Evolutionary conservation across 2,113 vertebrate genomes (phyloP).

Genomic region (Podarcis raffonei): DNA sequence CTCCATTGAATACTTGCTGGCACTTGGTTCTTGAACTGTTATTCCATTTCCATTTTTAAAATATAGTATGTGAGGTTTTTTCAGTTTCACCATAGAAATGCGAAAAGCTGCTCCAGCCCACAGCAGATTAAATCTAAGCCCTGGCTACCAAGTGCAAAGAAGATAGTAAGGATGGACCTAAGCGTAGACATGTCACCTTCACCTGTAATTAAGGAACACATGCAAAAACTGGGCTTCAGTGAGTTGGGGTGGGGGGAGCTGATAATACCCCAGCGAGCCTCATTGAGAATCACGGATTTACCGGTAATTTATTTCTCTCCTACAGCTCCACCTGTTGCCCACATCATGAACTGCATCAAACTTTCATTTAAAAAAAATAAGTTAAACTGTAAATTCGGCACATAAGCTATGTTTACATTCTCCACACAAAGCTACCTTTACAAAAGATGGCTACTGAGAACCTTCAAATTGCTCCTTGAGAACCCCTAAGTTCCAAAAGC

Average conservation of each 20-base stretch:
- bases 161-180: not conserved
- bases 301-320: conserved; percentile 53
- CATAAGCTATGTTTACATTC: not conserved
- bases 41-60: not conserved
- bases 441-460: not conserved
- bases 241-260: not conserved
- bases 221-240: not conserved
- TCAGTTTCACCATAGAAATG: not conserved
- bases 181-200: not conserved
- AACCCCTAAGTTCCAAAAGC: not conserved
- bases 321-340: conserved; percentile 64
- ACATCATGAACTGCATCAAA: conserved; percentile 8
- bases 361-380: not conserved
- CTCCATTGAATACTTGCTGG: not conserved
- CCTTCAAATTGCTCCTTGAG: not conserved
- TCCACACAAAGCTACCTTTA: not conserved
- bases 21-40: not conserved
- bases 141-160: not conserved
- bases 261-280: not conserved
- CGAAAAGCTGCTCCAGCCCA: not conserved
- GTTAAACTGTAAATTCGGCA: not conserved
- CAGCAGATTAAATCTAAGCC: not conserved
- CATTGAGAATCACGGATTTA: not conserved
- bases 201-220: not conserved
- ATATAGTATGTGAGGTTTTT: not conserved